Base-by-base conservation (phyloP, 2,888 invertebrate species). In the Tryphoninae sp. region DNA sequence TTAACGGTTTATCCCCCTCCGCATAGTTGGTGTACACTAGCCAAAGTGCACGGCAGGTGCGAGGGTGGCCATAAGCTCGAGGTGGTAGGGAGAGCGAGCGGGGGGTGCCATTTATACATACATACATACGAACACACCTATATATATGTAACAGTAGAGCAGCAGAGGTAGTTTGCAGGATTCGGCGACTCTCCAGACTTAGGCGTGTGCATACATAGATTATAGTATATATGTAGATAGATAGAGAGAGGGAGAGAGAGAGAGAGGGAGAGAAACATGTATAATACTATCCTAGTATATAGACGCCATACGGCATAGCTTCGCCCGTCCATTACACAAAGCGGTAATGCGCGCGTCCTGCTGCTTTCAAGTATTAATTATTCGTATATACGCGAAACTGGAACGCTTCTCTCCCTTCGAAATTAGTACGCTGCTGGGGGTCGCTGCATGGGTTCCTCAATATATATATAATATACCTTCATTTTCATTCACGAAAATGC, bases 11-110 rank as follows among this genome's bases (percentile, higher is more conserved):
- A 84, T 82, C 82, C 83, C 75, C 80, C 81, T 19, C 55, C 59
- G 58, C 42, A 55, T 69, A 78, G 59, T 78, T 81, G 77, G 81
- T 64, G 11, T 55, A 64, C 71, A 65, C 59, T 45, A 75, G 81
- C 77, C 79, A 77, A 84, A 86, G 86, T 83, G 80, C 53, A 64
- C 79, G 82, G 74, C 86, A 86, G 86, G 84, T 84, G 86, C 78
- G 74, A 80, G 78, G 68, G 53, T 42, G 68, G 69, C 51, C 62
- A 53, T 69, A 77, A 77, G 76, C 78, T 65, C 40, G 40, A 72
- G 58, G 58, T 58, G 72, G 51, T 49, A 59, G 65, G 72, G 65
- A 72, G 33, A 73, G 72, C 42, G 55, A 58, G 68, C 51, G 77
- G 77, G 19, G 55, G 23, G n/a, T 53, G 33, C 40, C 22, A 51